Evolutionary conservation across 2,888 invertebrate genomes (phyloP), one percentile per base, ranked within the genome.

Genomic region (Caenorhabditis becei): DNA sequence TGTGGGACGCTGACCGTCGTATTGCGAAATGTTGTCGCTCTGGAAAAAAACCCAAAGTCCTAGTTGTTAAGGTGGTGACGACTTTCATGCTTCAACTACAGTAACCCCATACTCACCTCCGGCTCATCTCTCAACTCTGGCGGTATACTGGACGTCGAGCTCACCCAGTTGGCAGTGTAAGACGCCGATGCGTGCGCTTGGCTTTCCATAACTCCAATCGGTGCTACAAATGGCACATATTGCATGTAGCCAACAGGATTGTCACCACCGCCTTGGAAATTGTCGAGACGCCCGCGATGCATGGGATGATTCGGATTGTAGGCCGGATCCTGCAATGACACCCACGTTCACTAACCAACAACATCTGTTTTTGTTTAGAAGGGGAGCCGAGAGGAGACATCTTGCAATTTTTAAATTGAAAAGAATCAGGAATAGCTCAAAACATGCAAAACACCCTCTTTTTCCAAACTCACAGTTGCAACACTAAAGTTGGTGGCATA

Each of bases 131-230:
- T 85, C 72, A 87, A 69, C 11, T 89, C 89, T 8, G 88, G 88
- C 24, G 88, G 89, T 23, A 89, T 87, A 51, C 86, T 87, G 3
- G 87, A 86, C 10, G 89, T 88, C 18, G 84, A 84, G 70, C 87
- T 87, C 11, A 89, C 89, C 89, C 89, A 89, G 20, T 74, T 84
- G 5, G 89, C 89, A 3, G 89, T 89, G 74, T 89, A 89, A 14
- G 84, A 83, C 1, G 86, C 86, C 0, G 87, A 78, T 7, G 78
- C 78, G 35, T 82, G 80, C 28, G 85, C 85, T 26, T 80, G 85
- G 18, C 75, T 85, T 28, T 85, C 83, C 59, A 83, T 61, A 32
- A 82, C 54, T 20, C 77, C 77, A 18, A 82, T 77, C 11, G 77
- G 58, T 3, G 66, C 74, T 23, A 72, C 59, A 44, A 71, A 74